These are phyloP conservation scores for Vanessa cardui DNA, from an alignment of 2,888 invertebrate species.

Conservation along the genomic window DNA sequence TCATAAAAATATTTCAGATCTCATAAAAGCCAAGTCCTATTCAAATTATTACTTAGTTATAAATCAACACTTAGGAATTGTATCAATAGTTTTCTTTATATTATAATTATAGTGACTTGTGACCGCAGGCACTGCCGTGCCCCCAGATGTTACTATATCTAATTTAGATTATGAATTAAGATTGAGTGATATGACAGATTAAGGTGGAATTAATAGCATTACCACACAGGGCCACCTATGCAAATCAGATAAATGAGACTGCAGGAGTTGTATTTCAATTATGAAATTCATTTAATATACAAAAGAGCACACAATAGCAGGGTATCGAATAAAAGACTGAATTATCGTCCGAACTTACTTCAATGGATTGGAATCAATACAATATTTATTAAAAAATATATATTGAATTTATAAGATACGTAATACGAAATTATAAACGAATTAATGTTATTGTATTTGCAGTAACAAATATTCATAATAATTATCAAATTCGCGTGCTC, in stretches of 20 bases:
- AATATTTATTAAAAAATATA: constrained; percentile 17
- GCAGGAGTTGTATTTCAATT: background rate
- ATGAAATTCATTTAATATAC: constrained; percentile 6
- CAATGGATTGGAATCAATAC: constrained; percentile 18
- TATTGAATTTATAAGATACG: constrained; percentile 7
- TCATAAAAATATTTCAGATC: too few species aligned
- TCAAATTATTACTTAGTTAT: too few species aligned
- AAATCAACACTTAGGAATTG: too few species aligned
- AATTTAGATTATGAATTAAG: background rate
- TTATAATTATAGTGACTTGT: too few species aligned
- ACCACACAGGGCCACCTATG: background rate
- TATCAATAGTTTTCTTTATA: too few species aligned
- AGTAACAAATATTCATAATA: too few species aligned
- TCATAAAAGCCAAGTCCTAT: too few species aligned
- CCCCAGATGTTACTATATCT: too few species aligned
- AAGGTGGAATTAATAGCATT: background rate
- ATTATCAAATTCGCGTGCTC: too few species aligned
- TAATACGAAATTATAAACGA: background rate
- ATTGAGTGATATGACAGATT: background rate
- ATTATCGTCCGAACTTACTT: constrained; percentile 21
- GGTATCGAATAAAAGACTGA: constrained; percentile 19
- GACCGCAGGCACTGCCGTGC: too few species aligned
- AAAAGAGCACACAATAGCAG: constrained; percentile 21
- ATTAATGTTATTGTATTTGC: background rate
- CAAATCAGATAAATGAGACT: background rate